Base-by-base conservation (phyloP, 2,797 vertebrate species). In the Manis crassicaudata region DNA sequence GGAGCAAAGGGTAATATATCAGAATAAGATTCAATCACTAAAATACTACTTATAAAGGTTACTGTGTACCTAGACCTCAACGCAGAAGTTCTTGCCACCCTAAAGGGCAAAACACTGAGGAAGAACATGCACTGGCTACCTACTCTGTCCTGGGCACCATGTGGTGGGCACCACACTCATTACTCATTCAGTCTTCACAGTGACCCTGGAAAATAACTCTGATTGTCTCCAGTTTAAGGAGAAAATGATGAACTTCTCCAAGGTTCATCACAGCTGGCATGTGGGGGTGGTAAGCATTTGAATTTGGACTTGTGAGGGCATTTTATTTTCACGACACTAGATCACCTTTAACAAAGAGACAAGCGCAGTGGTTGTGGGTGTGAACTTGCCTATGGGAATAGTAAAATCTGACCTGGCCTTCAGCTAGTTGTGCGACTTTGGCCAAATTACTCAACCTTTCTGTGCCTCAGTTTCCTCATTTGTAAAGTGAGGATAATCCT, bases 1-100 rank as follows among this genome's bases (percentile, higher is more conserved):
- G 13, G 58, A 92, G 6, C 35, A 81, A 96, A 96, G 14, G 56
- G 25, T n/a, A 76, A 29, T 65, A 88, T 86, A 65, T 90, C 77
- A 90, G 50, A 90, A 92, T 81, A 77, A 79, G 50, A 90, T 94
- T 23, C 46, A 62, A 0, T 85, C n/a, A 70, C 75, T 80, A 95
- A 92, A 96, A 63, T 67, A 85, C 80, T 81, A 25, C 9, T 86
- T 80, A n/a, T 2, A 11, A 63, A 85, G 65, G 23, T 40, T 40
- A 79, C 40, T 56, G 32, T 40, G 14, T 81, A 73, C 52, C 43
- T 86, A 37, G 18, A 83, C 40, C 25, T 88, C 35, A 58, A 32
- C 62, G 70, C 37, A 89, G 43, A 90, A 50, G 27, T 83, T 89
- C 65, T 85, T 79, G 14, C 68, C 29, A 54, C 14, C 27, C 6